Percentiles rank a stretch among this genome's conserved stretches.
phyloP scores from a whole-genome alignment of 2,797 vertebrate species.

The Chelon auratus region DNA sequence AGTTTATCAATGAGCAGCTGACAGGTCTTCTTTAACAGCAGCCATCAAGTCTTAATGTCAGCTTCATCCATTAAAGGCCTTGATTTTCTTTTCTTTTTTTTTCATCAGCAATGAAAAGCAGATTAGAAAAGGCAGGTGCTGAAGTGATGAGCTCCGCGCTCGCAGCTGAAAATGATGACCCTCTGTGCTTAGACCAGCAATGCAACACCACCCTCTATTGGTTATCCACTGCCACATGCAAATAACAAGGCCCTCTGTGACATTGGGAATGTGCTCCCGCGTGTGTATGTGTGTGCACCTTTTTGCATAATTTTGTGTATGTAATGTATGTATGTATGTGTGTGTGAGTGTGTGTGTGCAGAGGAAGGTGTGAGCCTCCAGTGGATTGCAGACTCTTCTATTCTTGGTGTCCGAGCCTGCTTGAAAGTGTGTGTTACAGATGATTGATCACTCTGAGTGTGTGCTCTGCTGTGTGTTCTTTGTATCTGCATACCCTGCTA shows the following conservation, averaged over 20 bases:
- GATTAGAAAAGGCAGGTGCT: slow-evolving; percentile 49
- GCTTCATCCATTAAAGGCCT: slow-evolving; percentile 42
- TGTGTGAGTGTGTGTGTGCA: slow-evolving; percentile 2
- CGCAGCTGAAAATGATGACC: slow-evolving; percentile 16
- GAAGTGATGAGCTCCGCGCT: slow-evolving; percentile 35
- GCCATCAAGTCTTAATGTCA: slow-evolving; percentile 47
- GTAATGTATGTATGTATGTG: slow-evolving; percentile 5
- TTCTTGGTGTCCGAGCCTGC: slow-evolving; percentile 24
- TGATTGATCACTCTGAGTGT: slow-evolving; percentile 44
- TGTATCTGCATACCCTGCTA: slow-evolving; percentile 7
- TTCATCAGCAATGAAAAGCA: slow-evolving; percentile 43
- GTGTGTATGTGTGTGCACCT: slow-evolving; percentile 6
- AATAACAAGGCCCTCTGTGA: slow-evolving; percentile 17
- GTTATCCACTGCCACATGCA: slow-evolving; percentile 64
- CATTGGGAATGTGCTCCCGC: background rate
- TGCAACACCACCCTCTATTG: slow-evolving; percentile 87
- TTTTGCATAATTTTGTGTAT: too few relatives aligned
- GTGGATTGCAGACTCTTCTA: slow-evolving; percentile 22
- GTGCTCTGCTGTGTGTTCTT: slow-evolving; percentile 27
- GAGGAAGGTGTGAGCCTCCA: background rate
- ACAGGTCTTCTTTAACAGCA: slow-evolving; percentile 38
- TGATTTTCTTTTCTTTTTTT: slow-evolving; percentile 5
- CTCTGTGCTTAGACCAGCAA: slow-evolving; percentile 66
- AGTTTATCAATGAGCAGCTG: slow-evolving; percentile 26
- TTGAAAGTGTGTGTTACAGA: slow-evolving; percentile 22